Base-by-base conservation (phyloP, 2,888 invertebrate genomes). In the Euzetes globulus region DNA sequence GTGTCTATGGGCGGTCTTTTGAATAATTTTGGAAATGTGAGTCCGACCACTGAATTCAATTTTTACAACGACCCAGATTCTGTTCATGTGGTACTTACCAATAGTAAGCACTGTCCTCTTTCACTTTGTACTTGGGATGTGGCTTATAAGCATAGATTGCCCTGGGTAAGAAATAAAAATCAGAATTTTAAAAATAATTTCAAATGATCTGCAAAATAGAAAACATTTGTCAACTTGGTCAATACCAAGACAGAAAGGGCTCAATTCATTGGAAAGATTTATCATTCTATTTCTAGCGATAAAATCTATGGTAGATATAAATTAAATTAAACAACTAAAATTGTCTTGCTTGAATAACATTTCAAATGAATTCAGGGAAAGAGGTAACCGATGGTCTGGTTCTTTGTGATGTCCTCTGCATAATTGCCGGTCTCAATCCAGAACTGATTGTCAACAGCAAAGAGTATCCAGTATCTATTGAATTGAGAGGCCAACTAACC, bases 21-120 rank as follows among this genome's bases (percentile, higher is more conserved):
- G 50, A 76, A 80, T 73, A 81, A 80, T 7, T 47, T 85, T 29
- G 89, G 88, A 22, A 89, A 89, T 80, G 82, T 83, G 27, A 86
- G 87, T 1, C 81, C 86, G 1, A 82, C 87, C 55, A 89, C 89
- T 0, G 91, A 92, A 82, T 92, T 89, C 80, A 92, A 92, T 82
- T 91, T 91, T 81, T 86, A 85, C 78, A 83, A 83, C 27, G 91
- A 92, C 82, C 90, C 91, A 0, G 91, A 92, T 82, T 89, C 91
- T 2, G 91, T 89, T 0, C 84, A 87, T 78, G 87, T 90, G 70
- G 87, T 89, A n/a, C 82, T 91, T n/a, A 83, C 85, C 33, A 86
- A 85, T 78, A 83, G 87, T 47, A 82, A 81, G 60, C 7, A 5
- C 41, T 82, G 82, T 72, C 88, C 88, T 15, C 84, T 90, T 1